A percentile compares a stretch with the other conserved stretches of the same genome.
These are phyloP conservation scores for Adelges cooleyi DNA, from an alignment of 1,140 invertebrate genomes.

Conservation along the genomic window DNA sequence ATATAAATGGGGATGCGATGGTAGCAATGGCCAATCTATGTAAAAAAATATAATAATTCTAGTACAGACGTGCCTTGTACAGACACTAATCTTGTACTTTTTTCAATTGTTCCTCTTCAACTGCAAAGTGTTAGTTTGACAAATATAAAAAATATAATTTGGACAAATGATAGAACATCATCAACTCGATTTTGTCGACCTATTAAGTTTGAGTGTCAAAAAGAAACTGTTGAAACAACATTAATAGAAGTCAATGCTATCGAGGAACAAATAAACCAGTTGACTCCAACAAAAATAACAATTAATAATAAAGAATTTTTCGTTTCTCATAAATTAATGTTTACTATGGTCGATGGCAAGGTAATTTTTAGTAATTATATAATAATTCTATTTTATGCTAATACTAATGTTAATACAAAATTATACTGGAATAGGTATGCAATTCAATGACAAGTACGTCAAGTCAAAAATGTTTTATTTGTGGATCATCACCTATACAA, in stretches of 20 bases:
- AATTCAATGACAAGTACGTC: neutral
- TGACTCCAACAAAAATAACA: neutral
- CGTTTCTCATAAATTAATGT: neutral
- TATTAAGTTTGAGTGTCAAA: neutral
- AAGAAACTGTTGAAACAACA: neutral
- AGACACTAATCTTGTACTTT: too few relatives aligned
- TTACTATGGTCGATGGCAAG: neutral
- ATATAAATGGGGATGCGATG: too few relatives aligned
- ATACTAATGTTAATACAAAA: neutral
- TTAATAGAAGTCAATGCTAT: neutral
- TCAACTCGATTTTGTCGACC: neutral
- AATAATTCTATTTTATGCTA: too few relatives aligned
- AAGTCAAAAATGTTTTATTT: neutral
- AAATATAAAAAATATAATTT: neutral
- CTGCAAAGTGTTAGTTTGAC: too few relatives aligned
- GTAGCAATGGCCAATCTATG: too few relatives aligned
- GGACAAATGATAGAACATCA: neutral
- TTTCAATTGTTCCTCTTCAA: too few relatives aligned
- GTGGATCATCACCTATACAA: neutral
- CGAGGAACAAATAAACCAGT: neutral
- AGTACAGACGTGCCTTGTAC: too few relatives aligned
- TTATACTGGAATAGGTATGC: neutral
- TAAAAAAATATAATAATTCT: too few relatives aligned
- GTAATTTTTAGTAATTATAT: too few relatives aligned
- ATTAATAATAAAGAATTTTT: too few relatives aligned